phyloP scores from a whole-genome alignment of 2,113 vertebrate genomes.

The Oenanthe oenanthe region DNA sequence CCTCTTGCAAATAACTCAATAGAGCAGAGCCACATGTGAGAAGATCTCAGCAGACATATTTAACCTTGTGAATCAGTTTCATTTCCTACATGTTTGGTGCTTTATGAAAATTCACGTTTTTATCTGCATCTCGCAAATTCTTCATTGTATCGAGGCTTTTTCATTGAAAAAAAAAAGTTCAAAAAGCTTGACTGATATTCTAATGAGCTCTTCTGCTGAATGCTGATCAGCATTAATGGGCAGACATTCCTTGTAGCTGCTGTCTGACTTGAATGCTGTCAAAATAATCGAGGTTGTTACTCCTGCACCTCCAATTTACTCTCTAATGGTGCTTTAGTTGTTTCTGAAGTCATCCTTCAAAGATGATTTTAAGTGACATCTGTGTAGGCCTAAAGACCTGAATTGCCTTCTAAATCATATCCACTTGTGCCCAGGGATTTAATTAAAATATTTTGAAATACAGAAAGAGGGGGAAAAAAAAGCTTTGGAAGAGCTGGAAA shows the following conservation, averaged over 20 bases:
- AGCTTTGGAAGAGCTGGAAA: not conserved
- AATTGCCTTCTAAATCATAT: conserved; percentile 48
- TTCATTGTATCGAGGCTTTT: not conserved
- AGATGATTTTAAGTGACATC: conserved; percentile 62
- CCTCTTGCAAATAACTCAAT: conserved; percentile 4
- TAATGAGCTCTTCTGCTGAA: not conserved
- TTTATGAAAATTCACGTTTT: conserved; percentile 55
- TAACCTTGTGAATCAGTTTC: conserved; percentile 48
- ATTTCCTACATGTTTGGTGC: conserved; percentile 40
- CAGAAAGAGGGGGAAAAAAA: not conserved
- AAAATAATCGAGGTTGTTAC: conserved; percentile 29
- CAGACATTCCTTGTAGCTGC: not conserved
- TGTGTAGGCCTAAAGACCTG: conserved; percentile 38
- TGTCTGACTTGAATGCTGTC: conserved; percentile 30
- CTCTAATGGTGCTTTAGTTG: conserved; percentile 13
- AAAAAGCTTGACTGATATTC: conserved; percentile 2
- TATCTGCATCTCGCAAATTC: conserved; percentile 22
- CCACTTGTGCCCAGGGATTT: conserved; percentile 5
- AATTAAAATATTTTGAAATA: conserved; percentile 42
- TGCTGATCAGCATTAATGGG: conserved; percentile 4
- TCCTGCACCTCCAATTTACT: conserved; percentile 12
- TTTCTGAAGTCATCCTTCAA: conserved; percentile 58
- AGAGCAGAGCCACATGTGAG: not conserved
- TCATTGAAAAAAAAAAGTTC: conserved; percentile 11
- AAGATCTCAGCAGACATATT: conserved; percentile 19